phyloP scores from a whole-genome alignment of 2,888 invertebrate species.

The Xestobium rufovillosum region DNA sequence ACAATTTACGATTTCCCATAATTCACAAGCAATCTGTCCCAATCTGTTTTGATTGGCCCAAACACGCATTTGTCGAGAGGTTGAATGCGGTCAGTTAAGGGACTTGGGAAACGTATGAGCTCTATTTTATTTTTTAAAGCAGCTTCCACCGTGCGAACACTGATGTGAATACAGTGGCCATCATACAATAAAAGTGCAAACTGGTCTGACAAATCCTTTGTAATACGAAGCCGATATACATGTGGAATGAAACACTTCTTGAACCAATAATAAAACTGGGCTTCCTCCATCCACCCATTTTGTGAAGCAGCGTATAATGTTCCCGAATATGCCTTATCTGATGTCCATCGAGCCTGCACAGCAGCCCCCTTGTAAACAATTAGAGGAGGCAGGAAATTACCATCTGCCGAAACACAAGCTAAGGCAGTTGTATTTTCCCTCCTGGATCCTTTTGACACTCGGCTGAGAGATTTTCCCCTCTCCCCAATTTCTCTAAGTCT shows the following conservation, averaged over 20 bases:
- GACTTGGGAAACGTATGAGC: constrained; percentile 15
- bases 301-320: constrained; percentile 21
- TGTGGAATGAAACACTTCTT: not conserved
- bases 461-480: constrained; percentile 19
- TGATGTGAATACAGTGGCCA: constrained; percentile 17
- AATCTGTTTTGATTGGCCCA: constrained; percentile 11
- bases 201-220: no score
- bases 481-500: constrained; percentile 20
- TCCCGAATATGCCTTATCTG: constrained; percentile 18
- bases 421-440: constrained; percentile 14
- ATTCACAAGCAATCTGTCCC: constrained; percentile 12
- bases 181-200: constrained; percentile 12
- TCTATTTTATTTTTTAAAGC: constrained; percentile 12
- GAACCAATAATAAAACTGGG: constrained; percentile 9
- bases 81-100: constrained; percentile 17
- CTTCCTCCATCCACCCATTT: constrained; percentile 25
- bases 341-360: constrained; percentile 20
- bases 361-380: constrained; percentile 23
- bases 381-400: constrained; percentile 20
- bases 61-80: constrained; percentile 18
- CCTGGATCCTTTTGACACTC: constrained; percentile 22
- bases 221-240: no score
- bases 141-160: constrained; percentile 11
- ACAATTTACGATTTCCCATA: constrained; percentile 7
- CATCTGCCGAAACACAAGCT: constrained; percentile 21